These are phyloP conservation scores for Macropis europaea DNA, from an alignment of 2,888 invertebrate genomes.

Conservation along the genomic window DNA sequence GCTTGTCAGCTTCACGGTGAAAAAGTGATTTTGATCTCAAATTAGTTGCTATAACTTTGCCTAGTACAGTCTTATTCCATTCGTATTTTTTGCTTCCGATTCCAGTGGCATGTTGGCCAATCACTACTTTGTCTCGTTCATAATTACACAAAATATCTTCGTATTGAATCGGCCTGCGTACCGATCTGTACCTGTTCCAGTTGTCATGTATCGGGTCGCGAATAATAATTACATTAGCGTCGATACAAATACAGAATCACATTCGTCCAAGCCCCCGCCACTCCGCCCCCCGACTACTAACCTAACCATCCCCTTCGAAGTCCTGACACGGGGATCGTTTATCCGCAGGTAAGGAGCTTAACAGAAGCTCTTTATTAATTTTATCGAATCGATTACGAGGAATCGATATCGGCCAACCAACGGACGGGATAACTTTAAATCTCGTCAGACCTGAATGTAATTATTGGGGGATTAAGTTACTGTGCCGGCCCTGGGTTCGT, in stretches of 20 bases:
- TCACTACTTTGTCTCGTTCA: too few relatives aligned
- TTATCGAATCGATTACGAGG: constrained; percentile 69
- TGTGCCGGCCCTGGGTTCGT: constrained; percentile 1
- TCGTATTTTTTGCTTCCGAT: too few relatives aligned
- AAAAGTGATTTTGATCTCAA: too few relatives aligned
- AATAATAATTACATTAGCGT: constrained; percentile 58
- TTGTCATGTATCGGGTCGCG: constrained; percentile 50
- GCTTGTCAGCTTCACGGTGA: too few relatives aligned
- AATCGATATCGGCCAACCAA: constrained; percentile 60
- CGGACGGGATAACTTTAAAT: constrained; percentile 55
- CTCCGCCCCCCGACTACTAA: constrained; percentile 11
- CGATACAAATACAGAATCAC: constrained; percentile 60
- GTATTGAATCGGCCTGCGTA: constrained; percentile 19
- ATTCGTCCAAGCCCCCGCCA: constrained; percentile 36
- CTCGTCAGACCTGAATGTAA: constrained; percentile 60
- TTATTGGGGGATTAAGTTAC: constrained; percentile 58
- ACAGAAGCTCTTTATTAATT: constrained; percentile 72
- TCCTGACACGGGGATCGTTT: constrained; percentile 51
- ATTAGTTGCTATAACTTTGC: too few relatives aligned
- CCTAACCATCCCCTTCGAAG: background rate
- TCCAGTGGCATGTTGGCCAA: too few relatives aligned
- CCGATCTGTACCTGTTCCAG: constrained; percentile 36
- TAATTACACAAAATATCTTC: constrained; percentile 19
- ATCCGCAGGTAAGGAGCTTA: constrained; percentile 68
- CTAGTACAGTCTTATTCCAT: too few relatives aligned